Base-by-base conservation (phyloP, 2,888 invertebrate genomes). In the Aplocera efformata region DNA sequence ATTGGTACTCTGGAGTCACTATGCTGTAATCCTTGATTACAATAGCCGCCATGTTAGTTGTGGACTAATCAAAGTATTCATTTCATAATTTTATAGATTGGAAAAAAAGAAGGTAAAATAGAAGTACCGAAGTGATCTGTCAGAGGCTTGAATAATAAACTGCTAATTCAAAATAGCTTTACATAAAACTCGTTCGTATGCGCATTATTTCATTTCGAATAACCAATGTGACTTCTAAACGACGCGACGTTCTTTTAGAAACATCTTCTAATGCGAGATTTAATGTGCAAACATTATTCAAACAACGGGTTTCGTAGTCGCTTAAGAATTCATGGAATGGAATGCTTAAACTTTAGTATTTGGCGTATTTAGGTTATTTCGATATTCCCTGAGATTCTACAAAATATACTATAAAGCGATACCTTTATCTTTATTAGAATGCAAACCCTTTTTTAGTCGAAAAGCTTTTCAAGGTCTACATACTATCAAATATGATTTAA, bases 281-380 rank as follows among this genome's bases (percentile, higher is more conserved):
- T 43, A 34, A 42, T 32, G 37, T 35, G 33, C 37, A 48, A 54
- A 51, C 39, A 45, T 48, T 49, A 48, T 51, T 54, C 47, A 33
- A 34, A 43, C 29, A 53, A 54, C 49, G 32, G 43, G 54, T 51
- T 49, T 47, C 34, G 33, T 25, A 43, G 39, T 36, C 33, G 40
- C 31, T 42, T 32, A 40, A 48, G 45, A 49, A 48, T 54, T 42
- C 38, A 22, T 32, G 21, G 47, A 41, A 48, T 41, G 53, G 46
- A 48, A 50, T 53, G 53, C 26, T 34, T 42, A 40, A 31, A 42
- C 35, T 47, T 51, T 22, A 44, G 38, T 37, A 42, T 51, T 48
- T 42, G 17, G 36, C 32, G 42, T 37, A 8, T 31, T 30, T 39
- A 40, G 34, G 29, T 25, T 27, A 25, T 38, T 27, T 40, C 35